These are phyloP conservation scores for Sus cebifrons DNA, from an alignment of 2,797 vertebrate species.

Conservation along the genomic window DNA sequence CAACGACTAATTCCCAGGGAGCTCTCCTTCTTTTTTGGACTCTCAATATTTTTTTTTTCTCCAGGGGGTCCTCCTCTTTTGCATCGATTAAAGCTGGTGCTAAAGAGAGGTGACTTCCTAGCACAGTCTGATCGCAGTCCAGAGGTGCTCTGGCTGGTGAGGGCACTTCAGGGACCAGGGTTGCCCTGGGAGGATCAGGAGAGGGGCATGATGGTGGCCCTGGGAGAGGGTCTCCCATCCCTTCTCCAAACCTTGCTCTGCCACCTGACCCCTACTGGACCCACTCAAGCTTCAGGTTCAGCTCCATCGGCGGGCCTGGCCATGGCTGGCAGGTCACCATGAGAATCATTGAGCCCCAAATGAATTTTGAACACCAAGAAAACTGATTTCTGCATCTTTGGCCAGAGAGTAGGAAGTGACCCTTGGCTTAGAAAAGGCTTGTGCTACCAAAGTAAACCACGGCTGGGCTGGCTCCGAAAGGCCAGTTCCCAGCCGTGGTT, in stretches of 20 bases:
- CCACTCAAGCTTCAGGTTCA: not conserved
- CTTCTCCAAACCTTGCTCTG: not conserved
- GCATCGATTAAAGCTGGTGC: not conserved
- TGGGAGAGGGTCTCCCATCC: not conserved
- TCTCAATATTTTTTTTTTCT: not conserved
- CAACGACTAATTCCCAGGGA: not conserved
- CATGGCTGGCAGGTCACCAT: not conserved
- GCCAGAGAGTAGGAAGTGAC: not conserved
- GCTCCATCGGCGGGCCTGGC: not conserved
- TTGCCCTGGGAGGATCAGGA: not conserved
- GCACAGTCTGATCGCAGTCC: not conserved
- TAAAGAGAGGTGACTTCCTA: not conserved
- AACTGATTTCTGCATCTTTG: not conserved
- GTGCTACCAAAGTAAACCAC: constrained; percentile 5
- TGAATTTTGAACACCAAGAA: not conserved
- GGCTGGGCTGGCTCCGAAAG: not conserved
- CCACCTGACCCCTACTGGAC: not conserved
- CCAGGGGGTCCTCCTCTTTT: not conserved
- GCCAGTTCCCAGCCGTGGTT: not conserved
- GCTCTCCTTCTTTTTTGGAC: not conserved
- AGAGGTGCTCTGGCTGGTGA: not conserved
- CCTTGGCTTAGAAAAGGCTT: not conserved
- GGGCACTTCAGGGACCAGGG: accelerated
- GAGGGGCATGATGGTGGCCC: accelerated
- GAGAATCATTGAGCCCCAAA: not conserved